Base-by-base conservation (phyloP, 2,797 vertebrate genomes). In the Martes flavigula region DNA sequence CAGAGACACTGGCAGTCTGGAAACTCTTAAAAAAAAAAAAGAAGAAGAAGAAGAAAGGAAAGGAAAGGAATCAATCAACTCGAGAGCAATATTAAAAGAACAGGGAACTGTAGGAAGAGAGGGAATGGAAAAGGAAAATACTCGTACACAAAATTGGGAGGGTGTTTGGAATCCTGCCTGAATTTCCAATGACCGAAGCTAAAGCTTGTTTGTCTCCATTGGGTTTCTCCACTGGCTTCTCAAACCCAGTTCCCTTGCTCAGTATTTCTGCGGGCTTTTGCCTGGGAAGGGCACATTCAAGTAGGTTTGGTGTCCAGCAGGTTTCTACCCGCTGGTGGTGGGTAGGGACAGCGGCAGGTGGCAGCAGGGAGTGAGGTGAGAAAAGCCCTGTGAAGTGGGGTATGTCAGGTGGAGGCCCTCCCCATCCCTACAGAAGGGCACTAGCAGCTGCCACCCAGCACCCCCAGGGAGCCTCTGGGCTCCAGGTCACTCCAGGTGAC, bases 31-130 rank as follows among this genome's bases (percentile, higher is more conserved):
- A 72, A 40, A 77, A 97, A 73, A 79, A 8, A 14, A 25, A 27
- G 30, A 17, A 43, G 43, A 35, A 73, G 8, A 11, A 68, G n/a
- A 18, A 72, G 40, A 43, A 72, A 97, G 82, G 75, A 8, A 14
- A 25, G 14, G 27, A 46, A 46, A 46, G 17, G 5, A 46, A 13
- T 73, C 46, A 89, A 82, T 46, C 38, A 56, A 58, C 32, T 48
- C 30, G 43, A 90, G 51, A 30, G 13, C 64, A 23, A 54, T 40
- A 66, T 72, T 38, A 81, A 95, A 97, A 93, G 79, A 86, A 72
- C 12, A 62, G 82, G 20, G 73, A 75, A 72, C 14, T 27, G 32
- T 48, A 86, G 13, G 56, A 64, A 85, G 64, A 93, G 21, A 46
- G 13, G 15, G 40, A 43, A 58, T 35, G 20, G 14, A 73, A 56